Base-by-base conservation (phyloP, 1,140 invertebrate genomes). In the Halictus rubicundus region DNA sequence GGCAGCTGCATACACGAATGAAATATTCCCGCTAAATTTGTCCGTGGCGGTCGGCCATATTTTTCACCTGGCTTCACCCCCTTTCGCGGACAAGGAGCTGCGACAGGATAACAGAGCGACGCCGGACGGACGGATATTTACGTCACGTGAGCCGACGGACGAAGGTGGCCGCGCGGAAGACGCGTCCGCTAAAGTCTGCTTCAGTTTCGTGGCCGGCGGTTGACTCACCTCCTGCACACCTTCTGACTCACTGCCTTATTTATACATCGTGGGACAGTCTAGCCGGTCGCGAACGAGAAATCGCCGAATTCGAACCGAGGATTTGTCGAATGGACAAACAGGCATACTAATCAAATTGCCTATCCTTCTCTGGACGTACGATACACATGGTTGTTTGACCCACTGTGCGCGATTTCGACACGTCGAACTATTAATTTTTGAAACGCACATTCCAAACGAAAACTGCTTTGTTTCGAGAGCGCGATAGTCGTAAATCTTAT, bases 231-330 rank as follows among this genome's bases (percentile, higher is more conserved):
- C 84, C 64, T 68, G 78, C 81, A 49, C 72, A 63, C 73, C 59
- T 70, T 84, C 80, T 90, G 89, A 90, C 72, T 90, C 89, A 90
- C 70, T 63, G 70, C 64, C 88, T 87, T 89, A 89, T 90, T 89
- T 89, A 90, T 89, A 87, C 78, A 79, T 57, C 59, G 61, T 69
- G 57, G 66, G 49, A 68, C 57, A 46, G 63, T 82, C 64, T 68
- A 59, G 46, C 68, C 42, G 16, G 61, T 14, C 42, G 42, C 42
- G 10, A 46, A 54, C 63, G 52, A 64, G 63, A 69, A 79, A 49
- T 57, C 69, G 32, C 37, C 46, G 49, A 60, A 82, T 42, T 37
- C 42, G 6, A 21, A 21, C 10, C 49, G 49, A 59, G 25, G 27
- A 80, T 75, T 70, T 74, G 27, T 75, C 75, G n/a, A n/a, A n/a